Percentiles rank a stretch among this genome's conserved stretches.
Evolutionary conservation across 2,113 vertebrate species (phyloP).

Genomic region (Panthera uncia): DNA sequence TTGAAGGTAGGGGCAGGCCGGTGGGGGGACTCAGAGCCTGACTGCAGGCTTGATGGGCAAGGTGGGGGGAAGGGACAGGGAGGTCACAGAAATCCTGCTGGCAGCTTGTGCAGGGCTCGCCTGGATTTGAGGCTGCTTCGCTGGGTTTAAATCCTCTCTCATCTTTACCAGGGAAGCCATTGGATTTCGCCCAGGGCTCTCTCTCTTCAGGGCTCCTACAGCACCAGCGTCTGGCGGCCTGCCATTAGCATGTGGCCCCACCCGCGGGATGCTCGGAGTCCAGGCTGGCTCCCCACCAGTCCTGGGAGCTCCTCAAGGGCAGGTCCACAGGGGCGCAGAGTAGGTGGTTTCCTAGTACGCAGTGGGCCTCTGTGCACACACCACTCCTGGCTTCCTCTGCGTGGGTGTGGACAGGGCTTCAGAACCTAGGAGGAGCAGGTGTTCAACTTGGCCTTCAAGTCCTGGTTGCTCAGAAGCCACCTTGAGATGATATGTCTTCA

Average conservation of each 20-base stretch:
- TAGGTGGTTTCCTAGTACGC: too few relatives aligned
- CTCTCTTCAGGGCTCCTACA: neutral
- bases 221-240: rapidly evolving
- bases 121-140: neutral
- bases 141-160: neutral
- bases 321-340: neutral
- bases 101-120: neutral
- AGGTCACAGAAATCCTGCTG: neutral
- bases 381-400: neutral
- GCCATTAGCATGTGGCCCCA: neutral
- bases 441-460: neutral
- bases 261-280: rapidly evolving
- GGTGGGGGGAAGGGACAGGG: neutral
- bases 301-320: neutral
- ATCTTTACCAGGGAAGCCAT: neutral
- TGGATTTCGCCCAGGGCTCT: neutral
- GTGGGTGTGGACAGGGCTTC: rapidly evolving
- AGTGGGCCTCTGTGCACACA: neutral
- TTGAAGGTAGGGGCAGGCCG: neutral
- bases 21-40: neutral
- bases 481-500: neutral
- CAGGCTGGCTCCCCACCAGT: neutral
- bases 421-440: neutral
- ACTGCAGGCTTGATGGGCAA: neutral
- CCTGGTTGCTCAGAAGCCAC: neutral